Percentiles rank a stretch among this genome's conserved stretches.
Conservation (phyloP, 2,797 vertebrate species). For the Tamandua tetradactyla region DNA sequence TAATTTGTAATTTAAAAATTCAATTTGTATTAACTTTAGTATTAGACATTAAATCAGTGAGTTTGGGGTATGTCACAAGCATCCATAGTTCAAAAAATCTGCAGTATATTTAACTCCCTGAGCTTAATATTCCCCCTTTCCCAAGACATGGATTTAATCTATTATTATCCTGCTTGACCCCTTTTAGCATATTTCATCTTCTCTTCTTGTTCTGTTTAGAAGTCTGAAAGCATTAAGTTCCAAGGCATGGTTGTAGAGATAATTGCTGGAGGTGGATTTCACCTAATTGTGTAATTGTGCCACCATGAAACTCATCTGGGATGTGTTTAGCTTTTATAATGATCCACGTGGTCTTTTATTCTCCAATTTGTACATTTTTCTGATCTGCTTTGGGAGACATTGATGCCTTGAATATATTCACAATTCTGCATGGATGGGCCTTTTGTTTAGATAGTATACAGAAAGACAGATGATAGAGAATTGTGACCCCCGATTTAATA, state of each 20-base stretch:
- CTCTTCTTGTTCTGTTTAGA: neutral
- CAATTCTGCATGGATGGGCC: neutral
- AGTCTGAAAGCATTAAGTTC: neutral
- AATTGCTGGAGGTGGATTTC: neutral
- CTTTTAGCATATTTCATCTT: neutral
- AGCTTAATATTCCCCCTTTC: neutral
- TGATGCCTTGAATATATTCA: neutral
- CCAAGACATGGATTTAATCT: neutral
- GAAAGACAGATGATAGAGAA: neutral
- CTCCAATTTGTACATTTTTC: neutral
- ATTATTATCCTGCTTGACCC: neutral
- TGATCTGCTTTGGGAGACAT: neutral
- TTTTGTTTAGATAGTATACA: neutral
- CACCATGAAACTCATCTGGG: neutral
- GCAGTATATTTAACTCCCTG: neutral
- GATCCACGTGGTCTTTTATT: neutral
- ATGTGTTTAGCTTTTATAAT: neutral
- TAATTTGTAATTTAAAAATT: neutral
- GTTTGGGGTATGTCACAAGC: neutral
- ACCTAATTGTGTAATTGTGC: neutral
- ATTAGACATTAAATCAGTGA: neutral
- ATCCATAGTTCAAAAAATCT: neutral
- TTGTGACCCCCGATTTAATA: neutral
- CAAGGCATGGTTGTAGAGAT: neutral
- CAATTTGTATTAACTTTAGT: neutral